A percentile compares a stretch with the other conserved stretches of the same genome.
Evolutionary conservation across 2,113 vertebrate species (phyloP).

Genomic region (Cyprinodon variegatus): DNA sequence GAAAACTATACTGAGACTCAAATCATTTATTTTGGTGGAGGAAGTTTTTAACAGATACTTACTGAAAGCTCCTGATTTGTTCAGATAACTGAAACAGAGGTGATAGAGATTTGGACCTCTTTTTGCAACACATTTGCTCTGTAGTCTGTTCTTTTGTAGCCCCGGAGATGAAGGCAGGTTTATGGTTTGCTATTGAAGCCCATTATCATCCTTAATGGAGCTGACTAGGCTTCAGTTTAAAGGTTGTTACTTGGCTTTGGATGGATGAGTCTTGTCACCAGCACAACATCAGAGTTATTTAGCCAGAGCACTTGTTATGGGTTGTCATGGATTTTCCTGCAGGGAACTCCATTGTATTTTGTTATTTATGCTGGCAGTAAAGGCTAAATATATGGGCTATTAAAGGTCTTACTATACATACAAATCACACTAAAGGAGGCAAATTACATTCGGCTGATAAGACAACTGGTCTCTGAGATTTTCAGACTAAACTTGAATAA

Average conservation of each 20-base stretch:
- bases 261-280: slow-evolving; percentile 39
- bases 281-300: slow-evolving; percentile 45
- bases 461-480: slow-evolving; percentile 33
- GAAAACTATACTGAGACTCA: slow-evolving; percentile 53
- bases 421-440: slow-evolving; percentile 37
- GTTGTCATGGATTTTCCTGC: slow-evolving; percentile 66
- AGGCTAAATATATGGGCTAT: slow-evolving; percentile 31
- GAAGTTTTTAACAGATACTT: slow-evolving; percentile 37
- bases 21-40: slow-evolving; percentile 58
- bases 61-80: slow-evolving; percentile 47
- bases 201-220: slow-evolving; percentile 52
- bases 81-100: slow-evolving; percentile 54
- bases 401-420: slow-evolving; percentile 31
- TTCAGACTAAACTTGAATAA: slow-evolving; percentile 45
- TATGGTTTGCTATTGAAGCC: slow-evolving; percentile 65
- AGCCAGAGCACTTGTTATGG: slow-evolving; percentile 48
- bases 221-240: slow-evolving; percentile 56
- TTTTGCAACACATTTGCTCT: slow-evolving; percentile 49
- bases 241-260: slow-evolving; percentile 47
- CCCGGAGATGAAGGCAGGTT: slow-evolving; percentile 54
- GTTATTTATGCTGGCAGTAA: slow-evolving; percentile 54
- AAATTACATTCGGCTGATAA: slow-evolving; percentile 40
- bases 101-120: slow-evolving; percentile 45
- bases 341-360: slow-evolving; percentile 41
- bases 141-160: slow-evolving; percentile 44